A percentile compares a stretch with the other conserved stretches of the same genome.
phyloP scores from a whole-genome alignment of 2,888 invertebrate species.

The Scaptomyza flava region DNA sequence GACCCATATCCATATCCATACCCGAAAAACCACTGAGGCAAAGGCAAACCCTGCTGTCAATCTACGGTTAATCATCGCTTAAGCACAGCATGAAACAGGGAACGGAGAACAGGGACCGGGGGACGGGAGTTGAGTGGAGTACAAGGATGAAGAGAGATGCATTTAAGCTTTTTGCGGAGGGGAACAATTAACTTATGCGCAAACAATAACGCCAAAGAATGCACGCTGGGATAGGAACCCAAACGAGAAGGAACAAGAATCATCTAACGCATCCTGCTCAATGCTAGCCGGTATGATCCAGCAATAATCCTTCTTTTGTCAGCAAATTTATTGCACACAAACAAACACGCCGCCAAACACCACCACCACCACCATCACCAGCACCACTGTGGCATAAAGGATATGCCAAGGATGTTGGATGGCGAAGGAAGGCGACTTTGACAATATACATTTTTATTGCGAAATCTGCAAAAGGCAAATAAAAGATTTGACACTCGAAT shows the following conservation, averaged over 20 bases:
- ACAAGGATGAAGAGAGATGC: constrained; percentile 70
- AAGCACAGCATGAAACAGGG: constrained; percentile 59
- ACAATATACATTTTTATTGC: constrained; percentile 80
- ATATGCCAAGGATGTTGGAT: constrained; percentile 44
- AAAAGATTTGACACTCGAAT: constrained; percentile 84
- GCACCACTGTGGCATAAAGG: constrained; percentile 34
- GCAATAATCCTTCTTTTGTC: constrained; percentile 83
- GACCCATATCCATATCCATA: constrained; percentile 25
- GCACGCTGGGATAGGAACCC: constrained; percentile 68
- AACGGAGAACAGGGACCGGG: not conserved
- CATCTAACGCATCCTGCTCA: constrained; percentile 67
- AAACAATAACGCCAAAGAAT: constrained; percentile 79
- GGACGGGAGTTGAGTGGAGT: not conserved
- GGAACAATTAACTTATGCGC: constrained; percentile 79
- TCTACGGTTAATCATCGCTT: constrained; percentile 69
- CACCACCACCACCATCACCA: not conserved
- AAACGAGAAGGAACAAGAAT: not conserved
- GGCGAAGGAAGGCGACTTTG: constrained; percentile 51
- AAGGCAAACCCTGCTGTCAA: constrained; percentile 47
- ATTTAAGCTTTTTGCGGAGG: constrained; percentile 68
- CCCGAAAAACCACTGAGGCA: constrained; percentile 8
- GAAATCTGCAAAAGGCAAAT: constrained; percentile 84
- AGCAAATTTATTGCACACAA: constrained; percentile 82
- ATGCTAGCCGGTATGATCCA: constrained; percentile 69
- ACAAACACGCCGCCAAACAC: no score